These are phyloP conservation scores for Lepus americanus DNA, from an alignment of 2,113 vertebrate genomes.

Conservation along the genomic window DNA sequence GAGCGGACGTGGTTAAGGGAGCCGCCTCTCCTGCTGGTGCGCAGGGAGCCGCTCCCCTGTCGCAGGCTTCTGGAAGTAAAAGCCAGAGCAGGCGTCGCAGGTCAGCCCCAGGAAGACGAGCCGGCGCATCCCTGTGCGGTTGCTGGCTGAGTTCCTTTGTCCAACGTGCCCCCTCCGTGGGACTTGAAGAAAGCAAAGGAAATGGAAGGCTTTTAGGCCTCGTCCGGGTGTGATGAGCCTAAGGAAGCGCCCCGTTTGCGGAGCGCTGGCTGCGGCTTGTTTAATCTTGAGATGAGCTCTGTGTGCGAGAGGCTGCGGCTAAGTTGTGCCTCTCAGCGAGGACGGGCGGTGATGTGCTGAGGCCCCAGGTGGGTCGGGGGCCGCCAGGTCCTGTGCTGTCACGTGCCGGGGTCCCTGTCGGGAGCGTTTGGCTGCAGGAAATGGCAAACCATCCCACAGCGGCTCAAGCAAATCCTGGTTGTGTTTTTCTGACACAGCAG, in stretches of 20 bases:
- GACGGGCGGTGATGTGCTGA: too few species aligned
- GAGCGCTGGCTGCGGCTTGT: background rate
- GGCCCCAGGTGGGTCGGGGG: background rate
- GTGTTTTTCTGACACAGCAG: background rate
- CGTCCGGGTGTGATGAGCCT: background rate
- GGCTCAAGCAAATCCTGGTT: background rate
- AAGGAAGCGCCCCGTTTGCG: background rate
- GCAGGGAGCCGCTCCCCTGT: background rate
- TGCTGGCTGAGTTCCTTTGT: conserved; percentile 16
- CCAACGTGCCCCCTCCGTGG: conserved; percentile 33
- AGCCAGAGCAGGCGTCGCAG: background rate
- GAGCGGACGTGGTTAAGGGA: background rate
- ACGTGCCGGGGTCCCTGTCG: background rate
- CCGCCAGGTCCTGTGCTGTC: background rate
- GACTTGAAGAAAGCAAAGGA: conserved; percentile 65
- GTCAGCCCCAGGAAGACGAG: background rate
- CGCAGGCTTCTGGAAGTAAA: background rate
- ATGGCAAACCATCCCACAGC: background rate
- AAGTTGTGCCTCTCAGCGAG: background rate
- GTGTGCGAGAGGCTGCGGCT: background rate
- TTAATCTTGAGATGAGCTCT: background rate
- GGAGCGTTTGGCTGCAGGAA: background rate
- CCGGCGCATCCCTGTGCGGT: background rate
- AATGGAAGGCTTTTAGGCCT: conserved; percentile 46
- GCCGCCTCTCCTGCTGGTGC: background rate